Evolutionary conservation across 1,140 invertebrate species (phyloP), one percentile per base, ranked within the genome.

Genomic region (Ostrea edulis): DNA sequence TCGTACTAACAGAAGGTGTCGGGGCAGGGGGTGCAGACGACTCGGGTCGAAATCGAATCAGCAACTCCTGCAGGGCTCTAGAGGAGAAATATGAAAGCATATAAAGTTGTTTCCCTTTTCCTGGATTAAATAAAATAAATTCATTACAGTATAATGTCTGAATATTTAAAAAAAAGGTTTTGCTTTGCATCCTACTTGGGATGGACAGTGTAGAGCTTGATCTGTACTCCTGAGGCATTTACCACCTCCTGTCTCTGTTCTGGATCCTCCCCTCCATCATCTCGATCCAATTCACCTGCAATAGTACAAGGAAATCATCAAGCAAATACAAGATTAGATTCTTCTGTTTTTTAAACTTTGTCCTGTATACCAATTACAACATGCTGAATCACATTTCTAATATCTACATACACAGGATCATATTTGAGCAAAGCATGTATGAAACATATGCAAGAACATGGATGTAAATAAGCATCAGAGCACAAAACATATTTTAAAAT

Each of bases 41-140:
- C 65, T 93, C 96, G 3, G 97, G 96, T 89, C 96, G 95, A 93
- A 97, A 98, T 20, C 96, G 96, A 86, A 98, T 97, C 92, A 97
- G 96, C 93, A 97, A 97, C 92, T 98, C 97, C 94, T 98, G 97
- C 71, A 98, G 94, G 29, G 97, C 97, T 93, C 94, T 95, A 86
- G 58, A 86, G 87, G 51, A 82, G 35, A 44, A 44, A 44, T 44
- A 44, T 5, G 35, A 44, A 44, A 44, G 35, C 35, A 44, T 44
- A n/a, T n/a, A n/a, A 5, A 44, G 1, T 44, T 44, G 5, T 44
- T 44, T 44, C 35, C 5, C 35, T 44, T 44, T 44, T 5, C 5
- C 35, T 44, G 35, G 5, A 44, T 44, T 1, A 44, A 44, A 44
- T 44, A 1, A 44, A 44, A 44, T 44, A 44, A 44, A 44, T 44